These are phyloP conservation scores for Megalonaias nervosa DNA, from an alignment of 1,140 invertebrate genomes.

Conservation along the genomic window DNA sequence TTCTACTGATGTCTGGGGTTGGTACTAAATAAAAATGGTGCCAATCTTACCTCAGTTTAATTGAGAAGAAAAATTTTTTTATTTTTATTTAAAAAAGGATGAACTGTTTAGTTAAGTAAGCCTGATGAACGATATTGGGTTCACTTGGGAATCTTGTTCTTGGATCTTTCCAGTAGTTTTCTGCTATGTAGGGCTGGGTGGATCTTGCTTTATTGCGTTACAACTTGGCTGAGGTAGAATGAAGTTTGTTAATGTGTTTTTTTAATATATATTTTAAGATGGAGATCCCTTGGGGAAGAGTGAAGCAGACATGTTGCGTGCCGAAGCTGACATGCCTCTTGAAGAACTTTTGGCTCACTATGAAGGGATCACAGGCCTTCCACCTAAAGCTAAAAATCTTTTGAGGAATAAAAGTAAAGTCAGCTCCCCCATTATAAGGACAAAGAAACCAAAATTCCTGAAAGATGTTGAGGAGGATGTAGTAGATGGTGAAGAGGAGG, in stretches of 20 bases:
- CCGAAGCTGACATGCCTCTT: constrained; percentile 89
- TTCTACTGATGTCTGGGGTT: too few species aligned
- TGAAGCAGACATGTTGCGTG: constrained; percentile 77
- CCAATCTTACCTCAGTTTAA: too few species aligned
- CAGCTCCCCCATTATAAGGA: constrained; percentile 55
- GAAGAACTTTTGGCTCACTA: constrained; percentile 83
- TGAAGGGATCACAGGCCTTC: constrained; percentile 24
- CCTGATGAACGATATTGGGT: too few species aligned
- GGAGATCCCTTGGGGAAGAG: constrained; percentile 35
- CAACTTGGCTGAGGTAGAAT: background rate
- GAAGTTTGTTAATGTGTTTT: background rate
- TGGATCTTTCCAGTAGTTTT: too few species aligned
- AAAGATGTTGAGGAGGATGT: constrained; percentile 7
- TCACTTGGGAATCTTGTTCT: too few species aligned
- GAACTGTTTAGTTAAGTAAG: too few species aligned
- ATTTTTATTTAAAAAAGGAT: too few species aligned
- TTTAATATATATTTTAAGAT: constrained; percentile 16
- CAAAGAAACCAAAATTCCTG: constrained; percentile 40
- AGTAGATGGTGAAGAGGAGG: constrained; percentile 13
- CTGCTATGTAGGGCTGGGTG: too few species aligned
- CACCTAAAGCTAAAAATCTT: constrained; percentile 16
- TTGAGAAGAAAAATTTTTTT: too few species aligned
- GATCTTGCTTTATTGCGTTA: background rate
- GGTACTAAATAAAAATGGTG: too few species aligned
- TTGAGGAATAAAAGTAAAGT: constrained; percentile 45